phyloP scores from a whole-genome alignment of 2,888 invertebrate genomes.

The Onchidella celtica region DNA sequence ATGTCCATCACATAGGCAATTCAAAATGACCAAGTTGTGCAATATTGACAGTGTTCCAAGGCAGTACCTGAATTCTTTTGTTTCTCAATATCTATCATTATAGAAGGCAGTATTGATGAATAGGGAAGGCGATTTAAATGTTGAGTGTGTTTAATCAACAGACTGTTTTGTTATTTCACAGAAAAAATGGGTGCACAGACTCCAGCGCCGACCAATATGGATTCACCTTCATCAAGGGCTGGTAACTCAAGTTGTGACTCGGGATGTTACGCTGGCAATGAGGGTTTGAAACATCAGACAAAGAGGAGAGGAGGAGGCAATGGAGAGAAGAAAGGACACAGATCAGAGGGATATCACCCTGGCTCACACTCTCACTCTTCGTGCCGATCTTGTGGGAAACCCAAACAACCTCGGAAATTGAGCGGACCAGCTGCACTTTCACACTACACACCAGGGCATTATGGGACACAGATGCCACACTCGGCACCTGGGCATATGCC shows the following conservation, averaged over 20 bases:
- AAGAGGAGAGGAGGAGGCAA: not conserved
- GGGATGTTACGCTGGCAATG: conserved; percentile 78
- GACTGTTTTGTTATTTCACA: no score
- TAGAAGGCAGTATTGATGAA: no score
- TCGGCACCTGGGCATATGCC: not conserved
- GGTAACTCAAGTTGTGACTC: conserved; percentile 78
- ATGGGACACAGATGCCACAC: not conserved
- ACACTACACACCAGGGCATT: conserved; percentile 26
- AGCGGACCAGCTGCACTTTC: not conserved
- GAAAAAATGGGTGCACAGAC: conserved; percentile 21
- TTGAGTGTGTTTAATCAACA: no score
- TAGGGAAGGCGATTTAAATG: no score
- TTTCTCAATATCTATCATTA: no score
- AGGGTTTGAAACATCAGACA: conserved; percentile 60
- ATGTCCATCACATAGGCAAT: no score
- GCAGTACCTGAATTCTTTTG: no score
- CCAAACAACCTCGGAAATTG: conserved; percentile 42
- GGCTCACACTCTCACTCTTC: conserved; percentile 12
- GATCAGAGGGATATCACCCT: not conserved
- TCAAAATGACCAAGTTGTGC: no score
- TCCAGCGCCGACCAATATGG: conserved; percentile 30
- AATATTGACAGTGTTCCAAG: no score
- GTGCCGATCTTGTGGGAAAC: conserved; percentile 56
- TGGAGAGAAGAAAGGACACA: not conserved
- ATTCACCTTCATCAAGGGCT: conserved; percentile 56